Base-by-base conservation (phyloP, 1,140 invertebrate genomes). In the Aplysia californica region DNA sequence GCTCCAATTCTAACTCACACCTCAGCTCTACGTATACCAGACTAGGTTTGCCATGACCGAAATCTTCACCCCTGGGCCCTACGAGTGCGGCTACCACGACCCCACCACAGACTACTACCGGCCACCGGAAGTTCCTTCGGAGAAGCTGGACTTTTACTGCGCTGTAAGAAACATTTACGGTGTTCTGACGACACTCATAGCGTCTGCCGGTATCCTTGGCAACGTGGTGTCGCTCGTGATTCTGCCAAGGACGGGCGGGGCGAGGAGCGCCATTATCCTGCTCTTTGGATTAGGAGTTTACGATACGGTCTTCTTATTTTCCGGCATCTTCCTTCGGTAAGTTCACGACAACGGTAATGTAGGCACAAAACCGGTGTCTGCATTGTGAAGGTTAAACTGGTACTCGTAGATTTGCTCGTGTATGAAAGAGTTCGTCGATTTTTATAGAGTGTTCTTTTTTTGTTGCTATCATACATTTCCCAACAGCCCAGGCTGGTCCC, bases 161-260 rank as follows among this genome's bases (percentile, higher is more conserved):
- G 66, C 73, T 10, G n/a, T 75, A 29, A 39, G 73, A 0, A 75
- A 75, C 73, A 31, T 75, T 64, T 75, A 67, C 73, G 73, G 73
- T 21, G 50, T 75, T 33, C 66, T 75, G 39, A 44, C 41, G 23
- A 65, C 73, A 0, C 61, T 75, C 39, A 75, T 75, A 59, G 73
- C 73, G 15, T 2, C 66, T 1, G 44, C 67, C 2, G 73, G 73
- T 20, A 66, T 75, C 73, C 20, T 38, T 6, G 73, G 73, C 29
- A 75, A 75, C 64, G 41, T 75, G 41, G 39, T 75, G 41, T 75
- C 61, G 0, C 44, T 75, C 0, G 26, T 75, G 39, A 75, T 75
- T 35, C 73, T 75, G 31, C 73, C 73, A 39, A 75, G 56, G 73
- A 75, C 73, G 18, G 64, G 73, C 31, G 73, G 61, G 20, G 64